phyloP scores from a whole-genome alignment of 2,797 vertebrate species.

The Syndactyla subalaris region DNA sequence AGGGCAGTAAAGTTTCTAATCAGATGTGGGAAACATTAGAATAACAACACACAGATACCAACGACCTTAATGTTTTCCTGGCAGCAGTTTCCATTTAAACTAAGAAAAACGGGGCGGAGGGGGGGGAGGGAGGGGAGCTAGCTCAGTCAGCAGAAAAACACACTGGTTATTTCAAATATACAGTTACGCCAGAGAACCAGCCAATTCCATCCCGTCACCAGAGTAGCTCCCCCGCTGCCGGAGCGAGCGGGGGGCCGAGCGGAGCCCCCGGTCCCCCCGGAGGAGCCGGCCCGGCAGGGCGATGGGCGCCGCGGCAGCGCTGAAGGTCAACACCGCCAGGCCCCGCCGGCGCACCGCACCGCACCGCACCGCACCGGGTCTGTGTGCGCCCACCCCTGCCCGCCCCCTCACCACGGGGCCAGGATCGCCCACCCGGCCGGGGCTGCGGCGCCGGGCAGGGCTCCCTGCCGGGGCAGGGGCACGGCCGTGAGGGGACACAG shows the following conservation, averaged over 20 bases:
- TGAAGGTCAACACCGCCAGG: conserved; percentile 50
- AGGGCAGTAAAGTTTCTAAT: not conserved
- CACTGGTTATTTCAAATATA: not conserved
- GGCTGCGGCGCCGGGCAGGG: too few species aligned
- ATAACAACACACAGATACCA: not conserved
- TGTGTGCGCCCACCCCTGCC: rapidly evolving
- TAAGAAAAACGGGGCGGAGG: not conserved
- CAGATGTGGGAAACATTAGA: not conserved
- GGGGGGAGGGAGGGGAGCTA: rapidly evolving
- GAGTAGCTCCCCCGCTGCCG: not conserved
- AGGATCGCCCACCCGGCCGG: too few species aligned
- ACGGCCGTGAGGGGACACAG: too few species aligned
- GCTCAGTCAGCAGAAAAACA: not conserved
- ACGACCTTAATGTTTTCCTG: not conserved
- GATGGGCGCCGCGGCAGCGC: conserved; percentile 25
- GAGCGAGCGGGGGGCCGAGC: not conserved
- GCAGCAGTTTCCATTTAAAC: not conserved
- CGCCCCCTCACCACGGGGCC: not conserved
- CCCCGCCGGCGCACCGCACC: not conserved
- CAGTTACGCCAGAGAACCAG: not conserved
- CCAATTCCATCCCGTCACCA: not conserved
- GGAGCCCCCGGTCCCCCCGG: not conserved
- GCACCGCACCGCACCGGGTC: not conserved
- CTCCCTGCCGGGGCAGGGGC: too few species aligned
- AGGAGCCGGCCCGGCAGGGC: not conserved